phyloP scores from a whole-genome alignment of 92 coral and sea anemone species.

The Nematostella vectensis region DNA sequence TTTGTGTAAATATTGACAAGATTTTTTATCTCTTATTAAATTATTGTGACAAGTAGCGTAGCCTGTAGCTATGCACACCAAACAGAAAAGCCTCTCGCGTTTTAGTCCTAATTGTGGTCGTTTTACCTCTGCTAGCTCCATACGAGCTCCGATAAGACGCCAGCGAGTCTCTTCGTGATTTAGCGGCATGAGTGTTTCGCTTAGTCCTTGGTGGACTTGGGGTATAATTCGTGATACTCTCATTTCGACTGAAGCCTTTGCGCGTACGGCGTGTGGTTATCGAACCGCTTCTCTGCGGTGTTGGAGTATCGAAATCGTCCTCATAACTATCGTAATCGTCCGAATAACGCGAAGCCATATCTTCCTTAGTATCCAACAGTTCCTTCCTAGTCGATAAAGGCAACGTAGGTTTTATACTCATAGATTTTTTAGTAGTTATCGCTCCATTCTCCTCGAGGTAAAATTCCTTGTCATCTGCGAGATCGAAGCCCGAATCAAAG shows the following conservation, averaged over 20 bases:
- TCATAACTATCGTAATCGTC: conserved; percentile 87
- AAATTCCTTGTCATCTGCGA: conserved; percentile 24
- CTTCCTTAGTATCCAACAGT: conserved; percentile 12
- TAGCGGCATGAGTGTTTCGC: conserved; percentile 25
- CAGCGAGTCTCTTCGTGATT: conserved; percentile 53
- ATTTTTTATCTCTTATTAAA: no score
- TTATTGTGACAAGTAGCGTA: no score
- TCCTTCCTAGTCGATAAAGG: conserved; percentile 28
- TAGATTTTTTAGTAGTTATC: conserved; percentile 46
- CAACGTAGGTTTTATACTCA: conserved; percentile 33
- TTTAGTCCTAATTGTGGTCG: no score
- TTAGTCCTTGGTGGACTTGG: conserved; percentile 46
- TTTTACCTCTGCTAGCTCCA: conserved; percentile 63
- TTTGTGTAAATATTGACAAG: no score
- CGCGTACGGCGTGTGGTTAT: conserved; percentile 28
- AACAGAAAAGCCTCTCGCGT: no score
- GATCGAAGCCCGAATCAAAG: conserved; percentile 38
- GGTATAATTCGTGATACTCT: conserved; percentile 28
- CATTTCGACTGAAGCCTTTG: conserved; percentile 11
- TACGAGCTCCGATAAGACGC: conserved; percentile 74
- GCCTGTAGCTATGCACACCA: no score
- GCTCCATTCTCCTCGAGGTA: conserved; percentile 40
- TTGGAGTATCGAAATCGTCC: conserved; percentile 84
- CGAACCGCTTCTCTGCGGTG: conserved; percentile 36
- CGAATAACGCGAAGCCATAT: conserved; percentile 63